These are phyloP conservation scores for Picathartes gymnocephalus DNA, from an alignment of 2,113 vertebrate species.

Conservation along the genomic window DNA sequence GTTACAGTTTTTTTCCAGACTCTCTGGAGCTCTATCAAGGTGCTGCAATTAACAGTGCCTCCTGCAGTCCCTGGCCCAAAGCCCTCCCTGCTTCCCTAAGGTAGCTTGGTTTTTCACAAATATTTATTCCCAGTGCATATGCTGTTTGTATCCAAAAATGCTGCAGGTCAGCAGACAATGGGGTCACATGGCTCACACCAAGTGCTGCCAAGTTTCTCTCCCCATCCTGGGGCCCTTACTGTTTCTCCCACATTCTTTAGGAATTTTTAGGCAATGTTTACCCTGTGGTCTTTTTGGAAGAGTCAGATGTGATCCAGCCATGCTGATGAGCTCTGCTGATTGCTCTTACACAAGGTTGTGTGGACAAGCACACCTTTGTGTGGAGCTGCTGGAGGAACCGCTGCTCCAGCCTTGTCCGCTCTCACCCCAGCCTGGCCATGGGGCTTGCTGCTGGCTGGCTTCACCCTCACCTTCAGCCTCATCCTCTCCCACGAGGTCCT, in stretches of 20 bases:
- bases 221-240: background rate
- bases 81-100: background rate
- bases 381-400: background rate
- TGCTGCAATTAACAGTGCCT: background rate
- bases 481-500: background rate
- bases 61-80: background rate
- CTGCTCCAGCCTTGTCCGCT: background rate
- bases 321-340: background rate
- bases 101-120: background rate
- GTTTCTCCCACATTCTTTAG: background rate
- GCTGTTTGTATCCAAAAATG: background rate
- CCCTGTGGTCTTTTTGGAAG: background rate
- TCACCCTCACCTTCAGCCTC: background rate
- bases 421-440: background rate
- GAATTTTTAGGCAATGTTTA: background rate
- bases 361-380: background rate
- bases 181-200: background rate
- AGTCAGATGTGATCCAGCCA: background rate
- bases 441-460: background rate
- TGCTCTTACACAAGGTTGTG: background rate
- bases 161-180: background rate
- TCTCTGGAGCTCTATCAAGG: background rate
- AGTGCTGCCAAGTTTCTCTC: background rate
- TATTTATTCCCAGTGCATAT: conserved; percentile 20
- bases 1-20: background rate